Evolutionary conservation across 2,113 vertebrate genomes (phyloP).

Genomic region (Lucifuga dentata): DNA sequence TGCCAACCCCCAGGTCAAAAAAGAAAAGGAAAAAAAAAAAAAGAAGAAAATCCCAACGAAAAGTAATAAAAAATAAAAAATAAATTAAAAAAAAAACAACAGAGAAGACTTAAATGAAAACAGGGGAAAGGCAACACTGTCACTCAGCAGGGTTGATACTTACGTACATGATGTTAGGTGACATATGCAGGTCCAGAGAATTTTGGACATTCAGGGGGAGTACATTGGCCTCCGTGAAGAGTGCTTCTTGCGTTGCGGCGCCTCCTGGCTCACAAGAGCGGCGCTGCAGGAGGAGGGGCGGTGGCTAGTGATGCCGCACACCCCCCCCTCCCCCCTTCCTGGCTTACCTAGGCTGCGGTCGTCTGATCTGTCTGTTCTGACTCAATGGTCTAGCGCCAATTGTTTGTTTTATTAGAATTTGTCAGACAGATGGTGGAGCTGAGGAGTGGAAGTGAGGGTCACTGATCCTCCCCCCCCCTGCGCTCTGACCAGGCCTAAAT

Average conservation of each 20-base stretch:
- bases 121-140: slow-evolving; percentile 75
- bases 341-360: slow-evolving; percentile 58
- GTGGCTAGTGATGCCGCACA: not conserved
- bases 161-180: slow-evolving; percentile 93
- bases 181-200: slow-evolving; percentile 85
- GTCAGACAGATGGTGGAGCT: slow-evolving; percentile 75
- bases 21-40: slow-evolving; percentile 38
- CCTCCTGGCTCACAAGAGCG: slow-evolving; percentile 59
- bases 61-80: slow-evolving; percentile 67
- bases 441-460: slow-evolving; percentile 81
- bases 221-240: slow-evolving; percentile 86
- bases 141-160: slow-evolving; percentile 96
- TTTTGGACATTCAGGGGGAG: slow-evolving; percentile 86
- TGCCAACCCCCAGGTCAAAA: slow-evolving; percentile 79
- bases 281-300: slow-evolving; percentile 72
- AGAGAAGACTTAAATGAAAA: slow-evolving; percentile 82
- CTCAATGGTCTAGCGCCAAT: slow-evolving; percentile 39
- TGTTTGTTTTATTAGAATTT: slow-evolving; percentile 35
- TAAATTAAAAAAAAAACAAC: slow-evolving; percentile 81
- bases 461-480: slow-evolving; percentile 90
- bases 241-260: slow-evolving; percentile 77
- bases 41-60: slow-evolving; percentile 83
- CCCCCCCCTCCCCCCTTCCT: slow-evolving; percentile 72
- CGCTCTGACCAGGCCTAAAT: slow-evolving; percentile 89
- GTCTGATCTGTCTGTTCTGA: slow-evolving; percentile 29